Evolutionary conservation across 2,888 invertebrate species (phyloP).

Genomic region (Seladonia tumulorum): DNA sequence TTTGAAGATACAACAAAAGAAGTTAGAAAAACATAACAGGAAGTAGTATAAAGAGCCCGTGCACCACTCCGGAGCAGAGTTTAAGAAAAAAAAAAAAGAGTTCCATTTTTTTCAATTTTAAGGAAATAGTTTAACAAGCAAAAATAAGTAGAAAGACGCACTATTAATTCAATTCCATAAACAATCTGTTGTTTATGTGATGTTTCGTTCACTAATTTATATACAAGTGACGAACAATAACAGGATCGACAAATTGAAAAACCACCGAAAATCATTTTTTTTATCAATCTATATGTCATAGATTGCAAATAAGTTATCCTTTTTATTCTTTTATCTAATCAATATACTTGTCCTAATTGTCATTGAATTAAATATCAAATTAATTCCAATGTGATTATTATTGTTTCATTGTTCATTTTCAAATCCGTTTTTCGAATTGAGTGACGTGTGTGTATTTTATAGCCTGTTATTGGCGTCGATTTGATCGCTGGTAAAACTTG

Average conservation of each 20-base stretch:
- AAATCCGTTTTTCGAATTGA: constrained; percentile 9
- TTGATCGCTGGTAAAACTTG: constrained; percentile 23
- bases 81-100: constrained; percentile 32
- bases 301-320: constrained; percentile 19
- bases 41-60: constrained; percentile 33
- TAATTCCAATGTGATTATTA: constrained; percentile 1
- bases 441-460: constrained; percentile 19
- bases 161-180: constrained; percentile 36
- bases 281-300: constrained; percentile 15
- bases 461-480: constrained; percentile 37
- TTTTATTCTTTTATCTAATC: constrained; percentile 19
- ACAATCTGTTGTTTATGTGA: constrained; percentile 30
- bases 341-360: constrained; percentile 2
- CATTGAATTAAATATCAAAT: constrained; percentile 4
- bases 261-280: constrained; percentile 30
- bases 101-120: constrained; percentile 26
- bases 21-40: constrained; percentile 6
- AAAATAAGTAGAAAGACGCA: constrained; percentile 12
- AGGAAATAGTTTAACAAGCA: constrained; percentile 5
- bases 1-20: neutral
- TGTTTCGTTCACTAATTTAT: constrained; percentile 38
- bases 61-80: constrained; percentile 58
- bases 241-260: constrained; percentile 24
- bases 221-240: constrained; percentile 35
- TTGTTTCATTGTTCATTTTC: constrained; percentile 7